phyloP scores from a whole-genome alignment of 2,888 invertebrate genomes.

The Melinaea menophilus region DNA sequence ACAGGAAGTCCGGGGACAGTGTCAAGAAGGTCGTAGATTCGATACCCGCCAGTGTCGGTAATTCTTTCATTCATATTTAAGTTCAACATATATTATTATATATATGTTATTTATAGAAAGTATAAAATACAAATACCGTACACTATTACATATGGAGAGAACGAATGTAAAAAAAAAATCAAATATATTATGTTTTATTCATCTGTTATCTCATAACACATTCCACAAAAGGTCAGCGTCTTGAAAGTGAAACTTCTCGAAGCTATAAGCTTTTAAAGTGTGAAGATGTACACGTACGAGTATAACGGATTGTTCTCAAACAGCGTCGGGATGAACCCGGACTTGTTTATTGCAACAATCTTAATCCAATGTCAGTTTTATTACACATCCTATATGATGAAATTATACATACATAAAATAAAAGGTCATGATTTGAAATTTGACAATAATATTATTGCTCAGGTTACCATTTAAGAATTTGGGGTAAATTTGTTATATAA shows the following conservation, averaged over 20 bases:
- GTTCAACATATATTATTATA: too few species aligned
- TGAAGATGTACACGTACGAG: slow-evolving; percentile 59
- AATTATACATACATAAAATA: slow-evolving; percentile 16
- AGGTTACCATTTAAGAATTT: neutral
- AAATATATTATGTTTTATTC: slow-evolving; percentile 53
- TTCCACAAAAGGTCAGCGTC: slow-evolving; percentile 67
- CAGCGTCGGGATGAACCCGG: slow-evolving; percentile 42
- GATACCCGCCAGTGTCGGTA: too few species aligned
- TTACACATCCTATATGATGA: slow-evolving; percentile 38
- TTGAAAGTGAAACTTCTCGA: slow-evolving; percentile 71
- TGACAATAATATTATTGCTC: slow-evolving; percentile 2
- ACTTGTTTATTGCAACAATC: slow-evolving; percentile 49
- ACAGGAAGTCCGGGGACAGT: too few species aligned
- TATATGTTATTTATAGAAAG: neutral
- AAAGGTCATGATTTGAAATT: slow-evolving; percentile 2
- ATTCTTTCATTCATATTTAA: too few species aligned
- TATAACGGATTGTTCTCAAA: slow-evolving; percentile 40
- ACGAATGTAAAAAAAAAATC: slow-evolving; percentile 19
- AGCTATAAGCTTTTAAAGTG: slow-evolving; percentile 57
- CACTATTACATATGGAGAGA: slow-evolving; percentile 10
- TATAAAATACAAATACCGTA: neutral
- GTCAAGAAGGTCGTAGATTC: too few species aligned
- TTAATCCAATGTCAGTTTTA: slow-evolving; percentile 57
- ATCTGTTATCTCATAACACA: slow-evolving; percentile 61
- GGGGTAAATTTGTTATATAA: neutral